These are phyloP conservation scores for Ataeniobius toweri DNA, from an alignment of 2,797 vertebrate species.

Conservation along the genomic window DNA sequence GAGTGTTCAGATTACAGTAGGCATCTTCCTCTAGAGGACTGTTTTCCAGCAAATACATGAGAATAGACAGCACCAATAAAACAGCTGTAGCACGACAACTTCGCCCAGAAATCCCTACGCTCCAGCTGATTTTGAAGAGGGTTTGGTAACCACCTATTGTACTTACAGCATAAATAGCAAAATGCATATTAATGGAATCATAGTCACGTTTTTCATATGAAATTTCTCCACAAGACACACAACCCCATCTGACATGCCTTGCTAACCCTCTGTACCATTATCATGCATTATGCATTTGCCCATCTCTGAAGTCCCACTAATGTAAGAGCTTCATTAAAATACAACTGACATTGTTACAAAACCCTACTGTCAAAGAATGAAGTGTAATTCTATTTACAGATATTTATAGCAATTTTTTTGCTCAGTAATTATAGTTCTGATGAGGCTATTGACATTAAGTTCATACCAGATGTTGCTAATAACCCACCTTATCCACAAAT, in stretches of 20 bases:
- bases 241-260: constrained; percentile 52
- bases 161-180: constrained; percentile 23
- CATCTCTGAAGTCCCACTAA: constrained; percentile 57
- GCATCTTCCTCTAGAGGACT: constrained; percentile 16
- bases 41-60: constrained; percentile 27
- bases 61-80: constrained; percentile 26
- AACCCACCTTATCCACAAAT: not conserved
- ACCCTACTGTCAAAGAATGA: constrained; percentile 24
- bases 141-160: constrained; percentile 26
- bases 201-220: constrained; percentile 23
- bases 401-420: not conserved
- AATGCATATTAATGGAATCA: constrained; percentile 25
- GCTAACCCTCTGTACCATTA: constrained; percentile 66
- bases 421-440: not conserved
- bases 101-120: constrained; percentile 2
- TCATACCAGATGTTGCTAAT: not conserved
- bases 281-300: constrained; percentile 70
- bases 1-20: not conserved
- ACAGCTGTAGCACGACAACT: constrained; percentile 22
- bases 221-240: constrained; percentile 41
- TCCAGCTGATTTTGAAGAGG: constrained; percentile 17
- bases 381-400: not conserved
- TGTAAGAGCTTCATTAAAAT: constrained; percentile 68
- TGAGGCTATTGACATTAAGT: not conserved
- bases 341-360: constrained; percentile 10